A percentile compares a stretch with the other conserved stretches of the same genome.
phyloP scores from a whole-genome alignment of 2,113 vertebrate genomes.

The Choloepus hoffmanni region DNA sequence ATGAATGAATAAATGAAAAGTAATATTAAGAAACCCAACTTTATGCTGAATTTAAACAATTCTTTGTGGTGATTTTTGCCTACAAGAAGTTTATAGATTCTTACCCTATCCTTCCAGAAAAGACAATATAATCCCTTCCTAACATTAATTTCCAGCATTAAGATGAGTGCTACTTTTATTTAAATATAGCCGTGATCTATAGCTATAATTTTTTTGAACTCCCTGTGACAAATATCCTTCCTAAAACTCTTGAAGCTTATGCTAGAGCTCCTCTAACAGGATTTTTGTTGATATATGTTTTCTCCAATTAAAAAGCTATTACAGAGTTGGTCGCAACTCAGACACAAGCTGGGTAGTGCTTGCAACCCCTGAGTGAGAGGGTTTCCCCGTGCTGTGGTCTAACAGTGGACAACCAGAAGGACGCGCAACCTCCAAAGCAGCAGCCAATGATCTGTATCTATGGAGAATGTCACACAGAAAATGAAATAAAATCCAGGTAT shows the following conservation, averaged over 20 bases:
- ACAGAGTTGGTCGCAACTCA: too few relatives aligned
- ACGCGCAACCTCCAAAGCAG: too few relatives aligned
- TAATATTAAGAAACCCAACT: neutral
- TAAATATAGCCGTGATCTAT: conserved; percentile 1
- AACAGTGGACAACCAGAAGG: too few relatives aligned
- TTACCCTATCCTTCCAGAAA: neutral
- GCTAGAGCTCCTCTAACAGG: neutral
- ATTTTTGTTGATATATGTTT: neutral
- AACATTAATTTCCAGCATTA: neutral
- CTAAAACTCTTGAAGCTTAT: conserved; percentile 9
- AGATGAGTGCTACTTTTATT: conserved; percentile 9
- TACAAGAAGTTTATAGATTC: neutral
- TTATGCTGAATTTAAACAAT: neutral
- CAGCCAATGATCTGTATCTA: too few relatives aligned
- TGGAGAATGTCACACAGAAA: too few relatives aligned
- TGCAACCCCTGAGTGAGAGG: too few relatives aligned
- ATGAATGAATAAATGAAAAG: neutral
- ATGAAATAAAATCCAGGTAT: too few relatives aligned
- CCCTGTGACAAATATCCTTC: neutral
- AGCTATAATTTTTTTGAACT: conserved; percentile 3
- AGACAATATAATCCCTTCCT: neutral
- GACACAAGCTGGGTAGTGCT: too few relatives aligned
- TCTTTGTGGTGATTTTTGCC: neutral
- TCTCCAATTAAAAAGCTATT: conserved; percentile 19
- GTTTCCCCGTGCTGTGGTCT: too few relatives aligned